A percentile compares a stretch with the other conserved stretches of the same genome.
phyloP scores from a whole-genome alignment of 2,113 vertebrate species.

The Turdus rufiventris region DNA sequence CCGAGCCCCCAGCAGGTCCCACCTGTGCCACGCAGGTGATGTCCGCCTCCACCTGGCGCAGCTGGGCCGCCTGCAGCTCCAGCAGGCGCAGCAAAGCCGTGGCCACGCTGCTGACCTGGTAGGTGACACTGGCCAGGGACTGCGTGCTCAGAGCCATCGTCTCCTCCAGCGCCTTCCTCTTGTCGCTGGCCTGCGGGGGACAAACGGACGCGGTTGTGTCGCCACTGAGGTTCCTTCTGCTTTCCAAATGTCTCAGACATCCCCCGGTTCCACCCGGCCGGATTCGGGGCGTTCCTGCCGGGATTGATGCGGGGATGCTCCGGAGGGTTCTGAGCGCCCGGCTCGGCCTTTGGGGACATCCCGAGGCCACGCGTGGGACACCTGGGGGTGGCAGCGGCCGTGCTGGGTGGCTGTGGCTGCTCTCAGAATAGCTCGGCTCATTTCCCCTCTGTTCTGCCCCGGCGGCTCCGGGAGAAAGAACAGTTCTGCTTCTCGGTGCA shows the following conservation, averaged over 20 bases:
- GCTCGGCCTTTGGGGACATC: background rate
- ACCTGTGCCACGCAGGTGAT: conserved; percentile 81
- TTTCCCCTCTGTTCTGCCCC: background rate
- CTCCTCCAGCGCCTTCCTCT: conserved; percentile 79
- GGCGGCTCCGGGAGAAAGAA: fast-evolving
- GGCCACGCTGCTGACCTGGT: conserved; percentile 87
- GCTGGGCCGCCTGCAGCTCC: conserved; percentile 78
- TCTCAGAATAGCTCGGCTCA: fast-evolving
- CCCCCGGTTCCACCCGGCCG: fast-evolving
- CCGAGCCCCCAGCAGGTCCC: fast-evolving
- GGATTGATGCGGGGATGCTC: background rate
- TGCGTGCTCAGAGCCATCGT: conserved; percentile 85
- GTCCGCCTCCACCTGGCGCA: conserved; percentile 78
- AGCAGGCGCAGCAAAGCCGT: conserved; percentile 76
- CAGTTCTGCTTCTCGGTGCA: too few relatives aligned
- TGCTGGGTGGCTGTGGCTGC: fast-evolving
- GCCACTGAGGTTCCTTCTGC: background rate
- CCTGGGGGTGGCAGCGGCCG: background rate
- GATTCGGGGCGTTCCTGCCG: fast-evolving
- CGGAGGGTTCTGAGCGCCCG: fast-evolving
- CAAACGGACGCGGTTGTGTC: background rate
- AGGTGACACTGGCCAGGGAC: conserved; percentile 87
- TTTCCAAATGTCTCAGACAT: conserved; percentile 25
- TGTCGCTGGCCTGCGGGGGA: conserved; percentile 75
- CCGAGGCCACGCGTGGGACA: background rate